phyloP scores from a whole-genome alignment of 2,113 vertebrate genomes.

The Chlorodrepanis virens region DNA sequence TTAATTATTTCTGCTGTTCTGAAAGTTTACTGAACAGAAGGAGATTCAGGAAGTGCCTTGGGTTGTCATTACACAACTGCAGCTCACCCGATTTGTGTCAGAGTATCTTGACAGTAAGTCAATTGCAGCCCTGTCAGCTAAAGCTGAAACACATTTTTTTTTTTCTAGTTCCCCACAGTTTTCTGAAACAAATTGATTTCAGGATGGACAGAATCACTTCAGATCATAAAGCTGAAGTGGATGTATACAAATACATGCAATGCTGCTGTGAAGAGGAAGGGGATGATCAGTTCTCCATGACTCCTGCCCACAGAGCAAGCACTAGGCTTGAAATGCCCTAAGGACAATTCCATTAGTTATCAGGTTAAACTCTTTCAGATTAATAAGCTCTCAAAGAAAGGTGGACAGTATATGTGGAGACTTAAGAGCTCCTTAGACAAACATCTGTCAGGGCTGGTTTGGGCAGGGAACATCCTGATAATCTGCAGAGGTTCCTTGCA shows the following conservation, averaged over 20 bases:
- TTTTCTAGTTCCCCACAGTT: neutral
- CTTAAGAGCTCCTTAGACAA: neutral
- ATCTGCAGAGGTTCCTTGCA: neutral
- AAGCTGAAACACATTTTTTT: neutral
- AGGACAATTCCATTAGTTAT: neutral
- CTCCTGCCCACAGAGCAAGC: neutral
- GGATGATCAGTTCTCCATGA: neutral
- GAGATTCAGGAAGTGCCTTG: neutral
- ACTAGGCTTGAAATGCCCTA: neutral
- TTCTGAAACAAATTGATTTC: neutral
- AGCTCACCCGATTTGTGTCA: neutral
- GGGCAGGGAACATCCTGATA: neutral
- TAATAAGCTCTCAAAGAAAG: neutral
- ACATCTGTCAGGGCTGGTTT: neutral
- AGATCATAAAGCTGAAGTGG: neutral
- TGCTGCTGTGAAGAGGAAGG: neutral
- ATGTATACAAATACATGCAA: neutral
- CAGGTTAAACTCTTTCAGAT: neutral
- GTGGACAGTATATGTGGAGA: neutral
- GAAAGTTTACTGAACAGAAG: constrained; percentile 21
- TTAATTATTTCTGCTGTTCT: constrained; percentile 25
- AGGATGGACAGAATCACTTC: neutral
- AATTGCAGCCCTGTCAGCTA: neutral
- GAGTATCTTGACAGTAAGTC: constrained; percentile 8
- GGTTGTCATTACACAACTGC: neutral